A percentile compares a stretch with the other conserved stretches of the same genome.
Evolutionary conservation across 2,888 invertebrate genomes (phyloP).

Genomic region (Parnassius orleans): DNA sequence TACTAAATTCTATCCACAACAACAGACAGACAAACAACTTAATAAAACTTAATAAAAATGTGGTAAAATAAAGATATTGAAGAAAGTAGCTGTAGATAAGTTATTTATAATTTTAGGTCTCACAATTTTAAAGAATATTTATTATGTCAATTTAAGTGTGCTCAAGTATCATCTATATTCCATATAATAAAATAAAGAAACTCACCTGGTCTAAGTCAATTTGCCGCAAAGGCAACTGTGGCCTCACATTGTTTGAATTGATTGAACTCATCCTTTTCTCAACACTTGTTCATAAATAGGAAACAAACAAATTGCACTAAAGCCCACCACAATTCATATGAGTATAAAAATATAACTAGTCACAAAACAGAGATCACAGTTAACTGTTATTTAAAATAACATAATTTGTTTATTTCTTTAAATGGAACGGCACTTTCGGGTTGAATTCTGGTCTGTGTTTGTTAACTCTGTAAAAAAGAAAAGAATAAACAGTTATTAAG

Average conservation of each 20-base stretch:
- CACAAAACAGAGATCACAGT: conserved; percentile 64
- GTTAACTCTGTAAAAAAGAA: conserved; percentile 55
- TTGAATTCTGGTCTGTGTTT: conserved; percentile 33
- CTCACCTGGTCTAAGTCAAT: conserved; percentile 88
- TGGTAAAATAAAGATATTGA: no score
- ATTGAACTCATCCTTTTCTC: conserved; percentile 52
- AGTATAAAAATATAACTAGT: conserved; percentile 49
- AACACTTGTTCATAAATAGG: conserved; percentile 30
- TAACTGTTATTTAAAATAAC: conserved; percentile 50
- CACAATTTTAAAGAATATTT: no score
- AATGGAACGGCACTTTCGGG: conserved; percentile 40
- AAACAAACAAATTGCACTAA: conserved; percentile 44
- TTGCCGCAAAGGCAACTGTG: conserved; percentile 83
- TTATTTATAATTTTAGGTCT: no score
- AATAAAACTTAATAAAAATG: no score
- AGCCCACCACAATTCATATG: conserved; percentile 40
- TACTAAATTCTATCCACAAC: no score
- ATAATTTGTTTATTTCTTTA: conserved; percentile 41
- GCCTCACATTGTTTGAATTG: conserved; percentile 47
- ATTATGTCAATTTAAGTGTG: no score
- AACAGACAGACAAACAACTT: no score
- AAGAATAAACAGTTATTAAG: conserved; percentile 27
- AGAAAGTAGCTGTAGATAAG: no score
- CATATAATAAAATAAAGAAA: conserved; percentile 2
- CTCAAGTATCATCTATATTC: no score